phyloP scores from a whole-genome alignment of 2,113 vertebrate genomes.

The Malurus cyaneus region DNA sequence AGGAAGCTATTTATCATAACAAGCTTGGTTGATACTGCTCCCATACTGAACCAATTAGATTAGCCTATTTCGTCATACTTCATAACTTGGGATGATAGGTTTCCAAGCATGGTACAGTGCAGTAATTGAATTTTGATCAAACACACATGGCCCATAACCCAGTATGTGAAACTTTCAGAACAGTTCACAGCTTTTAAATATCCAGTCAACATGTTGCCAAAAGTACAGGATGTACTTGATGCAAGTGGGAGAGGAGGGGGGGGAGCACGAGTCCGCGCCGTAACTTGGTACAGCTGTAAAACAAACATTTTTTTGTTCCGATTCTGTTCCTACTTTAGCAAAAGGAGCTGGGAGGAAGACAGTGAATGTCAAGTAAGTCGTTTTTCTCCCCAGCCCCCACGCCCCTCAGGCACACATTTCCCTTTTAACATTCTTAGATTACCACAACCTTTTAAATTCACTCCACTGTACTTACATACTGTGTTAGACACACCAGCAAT shows the following conservation, averaged over 20 bases:
- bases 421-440: constrained; percentile 60
- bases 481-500: constrained; percentile 40
- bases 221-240: constrained; percentile 88
- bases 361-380: constrained; percentile 62
- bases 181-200: constrained; percentile 86
- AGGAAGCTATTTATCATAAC: constrained; percentile 93
- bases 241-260: constrained; percentile 66
- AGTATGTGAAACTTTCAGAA: constrained; percentile 83
- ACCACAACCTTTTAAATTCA: constrained; percentile 50
- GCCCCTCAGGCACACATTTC: constrained; percentile 25
- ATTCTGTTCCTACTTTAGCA: constrained; percentile 74
- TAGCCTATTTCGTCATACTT: constrained; percentile 88
- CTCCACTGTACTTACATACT: constrained; percentile 46
- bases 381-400: constrained; percentile 55
- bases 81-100: constrained; percentile 86
- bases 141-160: constrained; percentile 91
- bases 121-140: constrained; percentile 95
- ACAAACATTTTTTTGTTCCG: constrained; percentile 83
- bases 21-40: constrained; percentile 86
- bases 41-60: constrained; percentile 92
- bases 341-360: constrained; percentile 70
- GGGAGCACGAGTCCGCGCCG: constrained; percentile 68
- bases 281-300: constrained; percentile 83
- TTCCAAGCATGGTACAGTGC: constrained; percentile 84
- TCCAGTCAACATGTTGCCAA: constrained; percentile 85